Conservation (phyloP, 2,888 invertebrate species). For the Yponomeuta malinellus region DNA sequence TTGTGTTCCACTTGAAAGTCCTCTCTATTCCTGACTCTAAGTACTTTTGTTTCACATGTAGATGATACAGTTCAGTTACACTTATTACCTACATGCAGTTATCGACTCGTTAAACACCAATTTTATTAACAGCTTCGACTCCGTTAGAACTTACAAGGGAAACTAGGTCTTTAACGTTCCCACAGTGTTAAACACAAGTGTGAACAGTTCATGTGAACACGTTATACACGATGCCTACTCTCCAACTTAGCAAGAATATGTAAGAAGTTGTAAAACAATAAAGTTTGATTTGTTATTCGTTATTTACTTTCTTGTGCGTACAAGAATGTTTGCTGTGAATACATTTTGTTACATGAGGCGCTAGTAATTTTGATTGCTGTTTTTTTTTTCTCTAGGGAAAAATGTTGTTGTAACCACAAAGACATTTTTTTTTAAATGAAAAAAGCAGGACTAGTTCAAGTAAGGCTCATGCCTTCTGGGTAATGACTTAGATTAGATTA, state of each 20-base stretch:
- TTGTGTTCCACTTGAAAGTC: too few species aligned
- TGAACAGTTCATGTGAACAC: neutral
- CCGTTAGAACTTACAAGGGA: neutral
- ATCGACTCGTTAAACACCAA: neutral
- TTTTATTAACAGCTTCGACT: neutral
- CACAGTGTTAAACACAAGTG: neutral
- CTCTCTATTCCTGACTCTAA: too few species aligned
- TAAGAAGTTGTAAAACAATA: neutral
- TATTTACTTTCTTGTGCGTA: neutral
- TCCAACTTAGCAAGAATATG: conserved; percentile 5
- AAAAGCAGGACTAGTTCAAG: too few species aligned
- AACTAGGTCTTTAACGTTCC: neutral
- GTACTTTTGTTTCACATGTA: neutral
- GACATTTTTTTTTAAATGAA: neutral
- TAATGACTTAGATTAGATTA: too few species aligned
- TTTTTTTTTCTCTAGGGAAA: neutral
- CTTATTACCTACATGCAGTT: neutral
- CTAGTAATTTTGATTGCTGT: neutral
- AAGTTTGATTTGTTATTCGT: neutral
- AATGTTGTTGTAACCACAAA: neutral
- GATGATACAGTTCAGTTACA: neutral
- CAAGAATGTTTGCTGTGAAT: neutral
- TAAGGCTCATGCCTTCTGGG: too few species aligned
- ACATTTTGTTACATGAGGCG: neutral
- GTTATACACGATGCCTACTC: neutral